These are phyloP conservation scores for Acrobasis suavella DNA, from an alignment of 2,888 invertebrate genomes.

Conservation along the genomic window DNA sequence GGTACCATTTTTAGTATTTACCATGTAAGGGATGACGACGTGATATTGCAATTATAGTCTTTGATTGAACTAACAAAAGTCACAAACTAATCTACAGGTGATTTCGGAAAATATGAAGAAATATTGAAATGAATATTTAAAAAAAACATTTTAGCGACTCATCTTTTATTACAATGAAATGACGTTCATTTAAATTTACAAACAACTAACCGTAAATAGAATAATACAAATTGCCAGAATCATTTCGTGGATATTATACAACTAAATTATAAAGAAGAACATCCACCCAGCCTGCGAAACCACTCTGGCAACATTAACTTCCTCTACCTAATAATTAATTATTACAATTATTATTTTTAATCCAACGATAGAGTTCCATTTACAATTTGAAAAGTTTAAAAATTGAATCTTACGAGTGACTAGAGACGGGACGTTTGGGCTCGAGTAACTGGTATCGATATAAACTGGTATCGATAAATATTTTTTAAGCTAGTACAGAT, in stretches of 20 bases:
- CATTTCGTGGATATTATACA: conserved; percentile 55
- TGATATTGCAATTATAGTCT: neutral
- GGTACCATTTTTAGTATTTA: neutral
- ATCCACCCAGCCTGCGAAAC: conserved; percentile 73
- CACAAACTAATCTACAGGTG: no score
- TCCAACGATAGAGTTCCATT: conserved; percentile 34
- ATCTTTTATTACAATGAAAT: conserved; percentile 44
- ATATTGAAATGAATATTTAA: conserved; percentile 17
- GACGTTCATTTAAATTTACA: conserved; percentile 31
- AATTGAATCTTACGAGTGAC: neutral
- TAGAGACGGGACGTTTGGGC: conserved; percentile 14
- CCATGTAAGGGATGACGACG: neutral
- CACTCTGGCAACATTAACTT: conserved; percentile 49
- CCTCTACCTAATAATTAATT: conserved; percentile 32
- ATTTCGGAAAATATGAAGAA: neutral
- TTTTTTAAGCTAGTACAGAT: conserved; percentile 1
- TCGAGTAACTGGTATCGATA: conserved; percentile 16
- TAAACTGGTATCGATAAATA: neutral
- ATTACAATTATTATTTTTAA: conserved; percentile 25
- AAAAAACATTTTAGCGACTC: conserved; percentile 36
- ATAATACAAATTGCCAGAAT: conserved; percentile 48
- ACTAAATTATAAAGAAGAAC: conserved; percentile 32
- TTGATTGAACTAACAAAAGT: no score
- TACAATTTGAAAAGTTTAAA: conserved; percentile 29
- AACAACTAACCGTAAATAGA: conserved; percentile 29